phyloP scores from a whole-genome alignment of 2,797 vertebrate genomes.

The Tenualosa thibaudeaui region DNA sequence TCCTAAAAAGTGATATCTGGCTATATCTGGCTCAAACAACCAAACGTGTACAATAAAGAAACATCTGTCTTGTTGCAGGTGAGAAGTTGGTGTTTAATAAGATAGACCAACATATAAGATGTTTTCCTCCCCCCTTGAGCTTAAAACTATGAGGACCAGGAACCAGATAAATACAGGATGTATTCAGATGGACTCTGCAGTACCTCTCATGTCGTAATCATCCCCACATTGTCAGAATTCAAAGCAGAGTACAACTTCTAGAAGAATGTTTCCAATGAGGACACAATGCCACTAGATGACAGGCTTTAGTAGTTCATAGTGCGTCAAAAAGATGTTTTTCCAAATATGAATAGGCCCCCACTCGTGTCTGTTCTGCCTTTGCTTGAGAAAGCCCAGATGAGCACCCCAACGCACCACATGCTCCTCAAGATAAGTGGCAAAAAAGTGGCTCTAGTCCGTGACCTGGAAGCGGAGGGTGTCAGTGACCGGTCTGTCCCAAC shows the following conservation, averaged over 20 bases:
- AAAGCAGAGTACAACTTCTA: background rate
- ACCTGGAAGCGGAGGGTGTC: constrained; percentile 72
- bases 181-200: background rate
- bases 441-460: constrained; percentile 40
- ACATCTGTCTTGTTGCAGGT: background rate
- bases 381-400: constrained; percentile 42
- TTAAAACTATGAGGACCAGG: background rate
- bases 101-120: background rate
- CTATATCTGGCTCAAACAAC: background rate
- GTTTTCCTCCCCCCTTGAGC: background rate
- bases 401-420: constrained; percentile 65
- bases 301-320: constrained; percentile 34
- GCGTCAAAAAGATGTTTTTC: constrained; percentile 8
- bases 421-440: constrained; percentile 61
- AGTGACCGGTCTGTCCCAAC: constrained; percentile 73
- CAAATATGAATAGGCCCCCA: background rate
- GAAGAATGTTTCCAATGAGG: background rate
- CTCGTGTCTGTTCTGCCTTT: background rate
- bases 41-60: background rate
- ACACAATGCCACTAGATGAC: constrained; percentile 31
- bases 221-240: constrained; percentile 3
- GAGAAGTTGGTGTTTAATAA: background rate
- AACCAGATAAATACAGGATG: constrained; percentile 1
- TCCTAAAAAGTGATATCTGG: background rate
- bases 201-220: background rate